Conservation (phyloP, 2,888 invertebrate species). For the Oxyscelio sp. region DNA sequence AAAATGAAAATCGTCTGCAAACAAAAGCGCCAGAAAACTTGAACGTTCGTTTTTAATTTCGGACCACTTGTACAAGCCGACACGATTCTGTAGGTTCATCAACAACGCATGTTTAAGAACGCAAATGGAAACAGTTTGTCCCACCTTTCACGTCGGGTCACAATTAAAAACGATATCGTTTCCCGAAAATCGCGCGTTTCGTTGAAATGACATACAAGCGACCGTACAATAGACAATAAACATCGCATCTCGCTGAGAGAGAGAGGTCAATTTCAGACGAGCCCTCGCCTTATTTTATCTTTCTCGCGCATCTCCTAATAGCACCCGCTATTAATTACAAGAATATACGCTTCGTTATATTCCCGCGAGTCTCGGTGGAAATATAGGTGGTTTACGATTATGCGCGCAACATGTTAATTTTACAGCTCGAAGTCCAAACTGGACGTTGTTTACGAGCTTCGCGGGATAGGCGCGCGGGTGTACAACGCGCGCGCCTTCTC, state of each 20-base stretch:
- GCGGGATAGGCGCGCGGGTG: slow-evolving; percentile 69
- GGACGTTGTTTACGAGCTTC: slow-evolving; percentile 74
- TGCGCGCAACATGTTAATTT: slow-evolving; percentile 77
- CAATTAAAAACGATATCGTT: slow-evolving; percentile 43
- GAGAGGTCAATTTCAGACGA: slow-evolving; percentile 61
- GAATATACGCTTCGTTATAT: slow-evolving; percentile 76
- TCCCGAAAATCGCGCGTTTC: slow-evolving; percentile 50
- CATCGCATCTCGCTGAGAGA: slow-evolving; percentile 3
- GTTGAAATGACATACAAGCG: slow-evolving; percentile 39
- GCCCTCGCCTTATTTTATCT: slow-evolving; percentile 71
- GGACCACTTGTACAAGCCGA: too few species aligned
- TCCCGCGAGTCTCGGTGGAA: slow-evolving; percentile 74
- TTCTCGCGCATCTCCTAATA: slow-evolving; percentile 74
- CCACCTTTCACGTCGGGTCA: background rate
- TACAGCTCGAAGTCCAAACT: slow-evolving; percentile 74
- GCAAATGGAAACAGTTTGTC: too few species aligned
- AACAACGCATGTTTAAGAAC: too few species aligned
- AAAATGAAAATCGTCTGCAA: too few species aligned
- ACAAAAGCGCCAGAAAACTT: too few species aligned
- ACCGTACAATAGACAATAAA: slow-evolving; percentile 60
- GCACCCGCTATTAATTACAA: slow-evolving; percentile 75
- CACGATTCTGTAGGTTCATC: too few species aligned
- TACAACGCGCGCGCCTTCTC: slow-evolving; percentile 66
- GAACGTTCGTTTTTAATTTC: too few species aligned
- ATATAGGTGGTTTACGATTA: slow-evolving; percentile 76